These are phyloP conservation scores for Drosophila erecta DNA, from an alignment of 1,140 invertebrate genomes.

Conservation along the genomic window DNA sequence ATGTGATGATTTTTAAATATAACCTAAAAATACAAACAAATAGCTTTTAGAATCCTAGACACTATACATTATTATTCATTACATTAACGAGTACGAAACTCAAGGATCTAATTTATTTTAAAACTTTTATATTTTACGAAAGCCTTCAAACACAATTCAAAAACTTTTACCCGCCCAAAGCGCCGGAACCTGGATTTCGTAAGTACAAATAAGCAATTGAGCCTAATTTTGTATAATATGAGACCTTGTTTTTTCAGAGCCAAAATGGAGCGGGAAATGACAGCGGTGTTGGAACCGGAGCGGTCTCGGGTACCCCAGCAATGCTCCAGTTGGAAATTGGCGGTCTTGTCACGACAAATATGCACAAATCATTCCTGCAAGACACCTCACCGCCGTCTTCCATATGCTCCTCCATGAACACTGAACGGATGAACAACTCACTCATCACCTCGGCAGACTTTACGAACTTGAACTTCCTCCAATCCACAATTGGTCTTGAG, in stretches of 20 bases:
- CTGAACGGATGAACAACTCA: slow-evolving; percentile 79
- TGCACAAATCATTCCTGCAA: slow-evolving; percentile 82
- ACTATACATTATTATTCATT: neutral
- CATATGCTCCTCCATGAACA: slow-evolving; percentile 79
- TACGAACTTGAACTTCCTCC: slow-evolving; percentile 78
- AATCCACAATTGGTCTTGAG: slow-evolving; percentile 69
- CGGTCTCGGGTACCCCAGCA: slow-evolving; percentile 9
- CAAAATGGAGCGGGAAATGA: slow-evolving; percentile 48
- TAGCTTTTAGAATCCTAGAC: neutral
- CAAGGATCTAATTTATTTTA: slow-evolving; percentile 13
- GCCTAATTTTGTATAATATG: neutral
- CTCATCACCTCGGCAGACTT: slow-evolving; percentile 83
- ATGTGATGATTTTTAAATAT: slow-evolving; percentile 10
- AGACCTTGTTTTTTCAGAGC: slow-evolving; percentile 23
- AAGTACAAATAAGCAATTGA: slow-evolving; percentile 26
- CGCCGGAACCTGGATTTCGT: slow-evolving; percentile 78
- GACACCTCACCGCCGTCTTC: slow-evolving; percentile 83
- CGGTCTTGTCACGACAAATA: slow-evolving; percentile 72
- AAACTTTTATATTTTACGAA: slow-evolving; percentile 21
- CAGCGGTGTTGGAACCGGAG: slow-evolving; percentile 16
- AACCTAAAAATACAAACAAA: neutral
- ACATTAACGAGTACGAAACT: neutral
- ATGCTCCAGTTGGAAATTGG: slow-evolving; percentile 78
- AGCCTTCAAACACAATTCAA: slow-evolving; percentile 80
- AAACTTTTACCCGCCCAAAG: slow-evolving; percentile 79